Conservation (phyloP, 1,140 invertebrate genomes). For the Cyphomyrmex costatus region DNA sequence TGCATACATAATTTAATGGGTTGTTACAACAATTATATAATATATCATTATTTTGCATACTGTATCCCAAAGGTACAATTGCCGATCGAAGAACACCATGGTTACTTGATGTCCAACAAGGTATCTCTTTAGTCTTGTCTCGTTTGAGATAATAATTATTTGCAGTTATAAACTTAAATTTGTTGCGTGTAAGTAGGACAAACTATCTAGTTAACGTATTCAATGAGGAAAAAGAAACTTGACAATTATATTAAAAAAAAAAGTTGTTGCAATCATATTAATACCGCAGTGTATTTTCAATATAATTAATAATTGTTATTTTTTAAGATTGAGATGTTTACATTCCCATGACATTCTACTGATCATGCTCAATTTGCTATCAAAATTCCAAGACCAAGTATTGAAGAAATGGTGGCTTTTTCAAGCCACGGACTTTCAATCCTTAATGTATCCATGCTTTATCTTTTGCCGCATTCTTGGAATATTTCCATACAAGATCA, state of each 20-base stretch:
- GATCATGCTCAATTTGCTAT: not conserved
- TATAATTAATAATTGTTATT: conserved; percentile 2
- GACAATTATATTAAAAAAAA: not conserved
- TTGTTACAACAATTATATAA: conserved; percentile 4
- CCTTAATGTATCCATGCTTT: conserved; percentile 66
- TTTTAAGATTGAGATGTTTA: not conserved
- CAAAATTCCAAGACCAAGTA: not conserved
- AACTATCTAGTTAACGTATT: not conserved
- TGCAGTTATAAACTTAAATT: not conserved
- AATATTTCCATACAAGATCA: conserved; percentile 69
- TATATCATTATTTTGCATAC: not conserved
- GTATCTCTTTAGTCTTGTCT: not conserved
- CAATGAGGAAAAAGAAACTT: not conserved
- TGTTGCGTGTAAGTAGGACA: not conserved
- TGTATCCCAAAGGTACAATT: not conserved
- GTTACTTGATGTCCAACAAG: conserved; percentile 17
- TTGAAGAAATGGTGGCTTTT: conserved; percentile 63
- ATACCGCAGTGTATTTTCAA: not conserved
- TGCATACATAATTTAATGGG: conserved; percentile 11
- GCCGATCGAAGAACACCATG: conserved; percentile 19
- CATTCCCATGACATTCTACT: not conserved
- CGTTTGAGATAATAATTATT: not conserved
- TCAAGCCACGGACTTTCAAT: conserved; percentile 45
- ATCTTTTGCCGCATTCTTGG: conserved; percentile 68
- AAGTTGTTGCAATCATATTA: not conserved